Evolutionary conservation across 2,888 invertebrate genomes (phyloP), one percentile per base, ranked within the genome.

Genomic region (Fabriciana adippe): DNA sequence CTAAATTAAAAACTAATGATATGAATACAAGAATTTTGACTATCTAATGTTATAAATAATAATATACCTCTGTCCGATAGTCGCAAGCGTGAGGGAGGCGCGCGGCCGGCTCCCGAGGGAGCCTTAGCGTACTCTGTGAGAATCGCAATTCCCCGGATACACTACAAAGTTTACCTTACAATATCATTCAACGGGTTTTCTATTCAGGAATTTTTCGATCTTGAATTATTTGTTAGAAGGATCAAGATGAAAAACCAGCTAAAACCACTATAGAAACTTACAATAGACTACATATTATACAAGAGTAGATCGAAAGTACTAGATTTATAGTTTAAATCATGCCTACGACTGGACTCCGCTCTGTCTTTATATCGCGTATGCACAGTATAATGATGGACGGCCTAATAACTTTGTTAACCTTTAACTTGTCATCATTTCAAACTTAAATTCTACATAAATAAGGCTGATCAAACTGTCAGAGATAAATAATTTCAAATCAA

Each of bases 1-100:
- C 90, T 92, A 91, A 91, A 90, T 87, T 92, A 91, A 88, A 88
- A 91, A 81, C 92, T 92, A 92, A 91, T 92, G 92, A 92, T 92
- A 92, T 92, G 92, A 89, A 91, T 84, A 87, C 85, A 87, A 88
- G 73, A 92, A 92, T 92, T 92, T 91, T 78, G 89, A 85, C 92
- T 92, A 92, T 90, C 92, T 92, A 92, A 88, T 78, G 82, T 85
- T 80, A 85, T 85, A 83, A 86, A 85, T 77, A 84, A 86, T 81
- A 83, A 82, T 73, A 77, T 66, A 77, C 74, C 74, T 78, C 71
- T 75, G 79, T 78, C 75, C 75, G 77, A 78, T 73, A 77, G 78
- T 78, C 75, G 64, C 69, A 56, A 56, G 76, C 74, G 80, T 76
- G 78, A 74, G 76, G 72, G 79, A 79, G 73, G 79, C 69, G 78